Conservation (phyloP, 2,113 vertebrate genomes). For the Formicarius rufipectus region DNA sequence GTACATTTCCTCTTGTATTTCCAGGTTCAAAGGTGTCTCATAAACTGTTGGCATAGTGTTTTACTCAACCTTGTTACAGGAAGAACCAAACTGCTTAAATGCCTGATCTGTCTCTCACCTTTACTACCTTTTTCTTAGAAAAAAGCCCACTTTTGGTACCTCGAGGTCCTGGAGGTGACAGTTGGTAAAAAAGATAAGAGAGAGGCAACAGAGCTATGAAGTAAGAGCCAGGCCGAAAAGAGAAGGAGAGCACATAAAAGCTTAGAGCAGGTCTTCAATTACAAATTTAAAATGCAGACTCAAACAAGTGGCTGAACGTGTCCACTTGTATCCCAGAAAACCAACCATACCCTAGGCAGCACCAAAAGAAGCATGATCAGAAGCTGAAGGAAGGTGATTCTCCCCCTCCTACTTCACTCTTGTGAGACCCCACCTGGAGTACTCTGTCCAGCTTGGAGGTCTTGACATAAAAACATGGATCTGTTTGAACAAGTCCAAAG, state of each 20-base stretch:
- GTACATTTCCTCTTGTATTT: background rate
- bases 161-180: background rate
- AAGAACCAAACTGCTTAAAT: background rate
- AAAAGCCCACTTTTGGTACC: background rate
- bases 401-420: background rate
- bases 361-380: background rate
- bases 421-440: background rate
- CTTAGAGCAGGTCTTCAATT: background rate
- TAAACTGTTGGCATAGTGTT: background rate
- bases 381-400: background rate
- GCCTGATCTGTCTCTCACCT: accelerated
- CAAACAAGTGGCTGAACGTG: background rate
- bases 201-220: background rate
- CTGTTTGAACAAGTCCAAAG: background rate
- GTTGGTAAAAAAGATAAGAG: background rate
- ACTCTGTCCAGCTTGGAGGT: background rate
- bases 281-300: background rate
- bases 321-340: background rate
- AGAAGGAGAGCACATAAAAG: background rate
- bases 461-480: background rate
- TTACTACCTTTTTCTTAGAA: background rate
- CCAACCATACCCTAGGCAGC: background rate
- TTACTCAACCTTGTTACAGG: background rate
- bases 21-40: background rate
- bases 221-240: background rate